Percentiles rank a stretch among this genome's conserved stretches.
Conservation (phyloP, 2,113 vertebrate species). For the Desmodus rotundus region DNA sequence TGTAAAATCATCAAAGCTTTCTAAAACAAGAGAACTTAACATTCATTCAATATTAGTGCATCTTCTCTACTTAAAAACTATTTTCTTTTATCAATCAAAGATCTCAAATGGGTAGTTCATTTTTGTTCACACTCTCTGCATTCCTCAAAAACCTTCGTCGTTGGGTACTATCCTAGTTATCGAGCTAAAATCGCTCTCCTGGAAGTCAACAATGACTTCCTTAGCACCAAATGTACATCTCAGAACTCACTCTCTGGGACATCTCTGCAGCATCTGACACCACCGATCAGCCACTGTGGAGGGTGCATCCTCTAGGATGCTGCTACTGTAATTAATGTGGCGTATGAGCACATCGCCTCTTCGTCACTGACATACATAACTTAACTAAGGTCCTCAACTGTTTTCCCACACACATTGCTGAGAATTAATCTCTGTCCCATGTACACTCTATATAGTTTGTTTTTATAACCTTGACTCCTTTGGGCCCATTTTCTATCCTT, state of each 20-base stretch:
- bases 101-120: background rate
- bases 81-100: conserved; percentile 21
- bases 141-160: background rate
- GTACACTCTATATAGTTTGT: background rate
- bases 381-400: background rate
- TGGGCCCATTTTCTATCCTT: background rate
- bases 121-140: background rate
- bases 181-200: background rate
- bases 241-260: conserved; percentile 16
- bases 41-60: background rate
- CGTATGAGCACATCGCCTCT: background rate
- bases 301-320: background rate
- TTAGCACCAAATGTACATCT: background rate
- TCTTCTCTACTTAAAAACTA: background rate
- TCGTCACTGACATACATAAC: background rate
- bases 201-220: background rate
- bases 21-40: background rate
- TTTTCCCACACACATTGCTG: background rate
- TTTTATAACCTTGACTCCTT: background rate
- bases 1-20: background rate
- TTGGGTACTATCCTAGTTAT: background rate
- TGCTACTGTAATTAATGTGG: background rate
- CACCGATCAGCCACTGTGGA: background rate
- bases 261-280: background rate
- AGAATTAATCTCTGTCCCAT: background rate